phyloP scores from a whole-genome alignment of 2,888 invertebrate genomes.

The Steinernema carpocapsae region DNA sequence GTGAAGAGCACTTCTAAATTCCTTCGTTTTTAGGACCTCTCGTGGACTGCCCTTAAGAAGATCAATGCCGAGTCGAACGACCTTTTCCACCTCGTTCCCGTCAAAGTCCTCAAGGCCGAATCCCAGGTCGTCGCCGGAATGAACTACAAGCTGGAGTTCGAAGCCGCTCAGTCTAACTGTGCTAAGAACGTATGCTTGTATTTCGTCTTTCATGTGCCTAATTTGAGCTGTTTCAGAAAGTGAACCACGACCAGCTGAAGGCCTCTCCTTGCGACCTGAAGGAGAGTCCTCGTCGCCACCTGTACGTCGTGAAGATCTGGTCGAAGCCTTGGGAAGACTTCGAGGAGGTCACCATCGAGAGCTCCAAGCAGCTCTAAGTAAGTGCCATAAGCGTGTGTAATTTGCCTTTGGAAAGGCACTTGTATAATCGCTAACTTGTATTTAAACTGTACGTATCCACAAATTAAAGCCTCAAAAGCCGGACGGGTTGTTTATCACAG shows the following conservation, averaged over 20 bases:
- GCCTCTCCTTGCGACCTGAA: slow-evolving; percentile 3
- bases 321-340: slow-evolving; percentile 47
- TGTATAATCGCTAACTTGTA: no score
- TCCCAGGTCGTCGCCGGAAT: slow-evolving; percentile 53
- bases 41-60: slow-evolving; percentile 50
- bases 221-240: background rate
- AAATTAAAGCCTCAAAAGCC: no score
- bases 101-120: slow-evolving; percentile 49
- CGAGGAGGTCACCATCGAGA: slow-evolving; percentile 43
- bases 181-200: slow-evolving; percentile 46
- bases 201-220: no score
- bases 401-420: no score
- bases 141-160: slow-evolving; percentile 38
- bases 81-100: slow-evolving; percentile 50
- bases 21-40: slow-evolving; percentile 44
- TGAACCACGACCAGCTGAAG: slow-evolving; percentile 2
- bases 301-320: slow-evolving; percentile 39
- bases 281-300: slow-evolving; percentile 12
- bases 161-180: slow-evolving; percentile 49
- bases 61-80: slow-evolving; percentile 57
- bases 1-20: no score
- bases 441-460: no score
- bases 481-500: no score
- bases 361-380: slow-evolving; percentile 20
- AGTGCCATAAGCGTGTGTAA: no score